These are phyloP conservation scores for Dinomys branickii DNA, from an alignment of 2,113 vertebrate genomes.

Conservation along the genomic window DNA sequence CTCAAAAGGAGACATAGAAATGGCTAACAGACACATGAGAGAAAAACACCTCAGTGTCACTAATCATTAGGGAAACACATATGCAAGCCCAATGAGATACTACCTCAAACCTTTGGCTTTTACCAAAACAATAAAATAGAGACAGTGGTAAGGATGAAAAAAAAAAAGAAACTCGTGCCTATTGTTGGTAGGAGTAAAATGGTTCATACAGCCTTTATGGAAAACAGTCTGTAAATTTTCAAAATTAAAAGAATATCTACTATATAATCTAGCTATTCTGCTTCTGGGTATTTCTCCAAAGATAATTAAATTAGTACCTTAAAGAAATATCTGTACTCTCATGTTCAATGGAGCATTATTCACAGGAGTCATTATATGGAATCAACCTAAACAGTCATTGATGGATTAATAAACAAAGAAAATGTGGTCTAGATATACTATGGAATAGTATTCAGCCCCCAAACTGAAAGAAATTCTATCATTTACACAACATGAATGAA, in stretches of 20 bases:
- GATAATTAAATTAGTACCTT: neutral
- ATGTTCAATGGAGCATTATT: neutral
- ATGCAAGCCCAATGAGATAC: neutral
- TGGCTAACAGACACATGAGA: neutral
- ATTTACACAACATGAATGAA: neutral
- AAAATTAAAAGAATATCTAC: slow-evolving; percentile 17
- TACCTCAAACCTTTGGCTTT: neutral
- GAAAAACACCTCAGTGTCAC: neutral
- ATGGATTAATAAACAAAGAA: neutral
- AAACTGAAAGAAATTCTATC: neutral
- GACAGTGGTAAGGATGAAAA: neutral
- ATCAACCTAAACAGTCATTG: neutral
- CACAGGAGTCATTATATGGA: neutral
- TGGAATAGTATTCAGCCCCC: neutral
- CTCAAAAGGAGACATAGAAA: neutral
- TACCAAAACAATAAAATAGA: neutral
- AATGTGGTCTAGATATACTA: neutral
- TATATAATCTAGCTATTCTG: neutral
- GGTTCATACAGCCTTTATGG: neutral
- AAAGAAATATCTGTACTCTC: neutral
- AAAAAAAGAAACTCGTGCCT: neutral
- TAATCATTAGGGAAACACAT: neutral
- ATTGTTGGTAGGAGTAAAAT: neutral
- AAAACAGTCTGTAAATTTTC: neutral
- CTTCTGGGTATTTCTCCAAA: neutral